phyloP scores from a whole-genome alignment of 2,113 vertebrate genomes.

The Ceyx margarethae region DNA sequence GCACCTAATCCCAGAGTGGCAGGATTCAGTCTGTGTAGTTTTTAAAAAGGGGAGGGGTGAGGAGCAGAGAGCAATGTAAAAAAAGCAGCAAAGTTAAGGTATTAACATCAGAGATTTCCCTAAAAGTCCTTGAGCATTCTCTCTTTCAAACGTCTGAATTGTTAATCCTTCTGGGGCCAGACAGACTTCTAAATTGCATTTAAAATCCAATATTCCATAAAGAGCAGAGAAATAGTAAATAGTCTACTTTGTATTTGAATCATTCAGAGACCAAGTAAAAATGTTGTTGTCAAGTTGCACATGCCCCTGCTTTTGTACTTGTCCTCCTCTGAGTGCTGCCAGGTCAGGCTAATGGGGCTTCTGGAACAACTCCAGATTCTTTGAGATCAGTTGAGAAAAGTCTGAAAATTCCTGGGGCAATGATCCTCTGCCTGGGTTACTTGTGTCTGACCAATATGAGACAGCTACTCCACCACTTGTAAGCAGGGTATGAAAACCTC shows the following conservation, averaged over 20 bases:
- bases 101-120: background rate
- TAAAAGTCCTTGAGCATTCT: slow-evolving; percentile 1
- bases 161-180: background rate
- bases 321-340: background rate
- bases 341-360: slow-evolving; percentile 11
- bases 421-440: background rate
- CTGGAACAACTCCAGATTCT: slow-evolving; percentile 35
- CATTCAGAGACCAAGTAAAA: slow-evolving; percentile 8
- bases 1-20: background rate
- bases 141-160: background rate
- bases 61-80: background rate
- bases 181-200: slow-evolving; percentile 1
- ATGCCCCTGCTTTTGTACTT: slow-evolving; percentile 20
- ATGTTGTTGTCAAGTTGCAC: background rate
- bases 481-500: background rate
- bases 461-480: background rate
- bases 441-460: background rate
- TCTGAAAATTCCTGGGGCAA: background rate
- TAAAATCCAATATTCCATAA: slow-evolving; percentile 9
- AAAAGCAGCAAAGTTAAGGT: background rate
- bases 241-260: slow-evolving; percentile 18
- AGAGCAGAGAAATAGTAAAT: slow-evolving; percentile 15
- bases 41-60: background rate
- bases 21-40: background rate
- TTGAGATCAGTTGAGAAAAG: background rate